A percentile compares a stretch with the other conserved stretches of the same genome.
phyloP scores from a whole-genome alignment of 2,888 invertebrate species.

The Rhamnusium bicolor region DNA sequence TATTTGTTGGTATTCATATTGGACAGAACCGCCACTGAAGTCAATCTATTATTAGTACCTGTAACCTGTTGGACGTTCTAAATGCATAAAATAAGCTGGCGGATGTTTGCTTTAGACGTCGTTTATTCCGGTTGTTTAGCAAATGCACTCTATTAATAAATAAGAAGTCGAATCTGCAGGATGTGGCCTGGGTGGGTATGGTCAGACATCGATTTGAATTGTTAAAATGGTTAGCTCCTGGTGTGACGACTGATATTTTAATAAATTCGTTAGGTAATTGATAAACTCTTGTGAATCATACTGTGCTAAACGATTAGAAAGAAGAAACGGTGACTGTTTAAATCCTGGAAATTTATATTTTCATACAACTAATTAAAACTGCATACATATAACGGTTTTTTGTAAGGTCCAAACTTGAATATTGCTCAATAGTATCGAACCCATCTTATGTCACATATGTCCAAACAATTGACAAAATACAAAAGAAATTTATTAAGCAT shows the following conservation, averaged over 20 bases:
- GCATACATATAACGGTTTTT: no score
- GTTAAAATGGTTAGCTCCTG: constrained; percentile 4
- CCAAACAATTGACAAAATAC: no score
- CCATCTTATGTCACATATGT: no score
- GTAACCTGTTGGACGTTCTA: constrained; percentile 30
- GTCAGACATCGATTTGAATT: constrained; percentile 1
- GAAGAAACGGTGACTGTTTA: no score
- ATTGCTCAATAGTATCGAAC: no score
- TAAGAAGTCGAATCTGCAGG: constrained; percentile 32
- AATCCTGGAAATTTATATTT: no score
- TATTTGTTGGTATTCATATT: neutral
- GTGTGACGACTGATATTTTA: neutral
- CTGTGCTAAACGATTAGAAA: no score
- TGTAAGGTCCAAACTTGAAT: no score
- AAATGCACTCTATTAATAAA: constrained; percentile 37
- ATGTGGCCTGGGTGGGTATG: constrained; percentile 26
- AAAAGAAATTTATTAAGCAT: no score
- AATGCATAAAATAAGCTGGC: constrained; percentile 23
- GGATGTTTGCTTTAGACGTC: constrained; percentile 26
- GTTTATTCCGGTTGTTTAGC: constrained; percentile 28
- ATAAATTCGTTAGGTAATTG: neutral
- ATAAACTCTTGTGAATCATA: no score
- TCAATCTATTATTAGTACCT: constrained; percentile 15
- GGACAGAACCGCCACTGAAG: neutral
- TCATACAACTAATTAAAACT: no score